These are phyloP conservation scores for Dynastes hyllus DNA, from an alignment of 2,888 invertebrate species.

Conservation along the genomic window DNA sequence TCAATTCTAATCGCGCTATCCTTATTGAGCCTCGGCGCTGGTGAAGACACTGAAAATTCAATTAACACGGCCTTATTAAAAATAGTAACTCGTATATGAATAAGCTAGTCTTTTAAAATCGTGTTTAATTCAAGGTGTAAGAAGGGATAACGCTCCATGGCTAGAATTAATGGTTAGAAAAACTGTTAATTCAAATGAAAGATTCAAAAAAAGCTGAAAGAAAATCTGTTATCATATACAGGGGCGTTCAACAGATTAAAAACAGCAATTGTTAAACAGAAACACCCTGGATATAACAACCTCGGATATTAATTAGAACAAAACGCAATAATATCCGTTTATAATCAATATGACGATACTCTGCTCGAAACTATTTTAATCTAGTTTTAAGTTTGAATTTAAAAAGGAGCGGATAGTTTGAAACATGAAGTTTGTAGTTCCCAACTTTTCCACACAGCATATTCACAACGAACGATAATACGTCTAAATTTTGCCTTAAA, in stretches of 20 bases:
- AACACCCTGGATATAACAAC: conserved; percentile 21
- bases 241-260: not conserved
- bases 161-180: conserved; percentile 16
- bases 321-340: not conserved
- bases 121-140: conserved; percentile 28
- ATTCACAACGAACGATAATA: too few species aligned
- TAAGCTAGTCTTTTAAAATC: conserved; percentile 48
- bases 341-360: not conserved
- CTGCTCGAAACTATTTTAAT: too few species aligned
- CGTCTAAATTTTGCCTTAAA: too few species aligned
- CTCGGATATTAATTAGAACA: not conserved
- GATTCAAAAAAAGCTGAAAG: not conserved
- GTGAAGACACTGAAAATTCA: conserved; percentile 2
- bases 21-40: not conserved
- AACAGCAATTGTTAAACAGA: not conserved
- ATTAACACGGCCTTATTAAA: not conserved
- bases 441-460: too few species aligned
- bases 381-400: too few species aligned
- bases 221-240: not conserved
- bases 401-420: too few species aligned
- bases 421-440: too few species aligned
- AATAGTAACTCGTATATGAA: not conserved
- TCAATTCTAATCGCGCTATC: not conserved
- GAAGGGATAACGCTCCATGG: not conserved
- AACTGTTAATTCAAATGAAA: not conserved